phyloP scores from a whole-genome alignment of 2,113 vertebrate species.

The Colossoma macropomum region DNA sequence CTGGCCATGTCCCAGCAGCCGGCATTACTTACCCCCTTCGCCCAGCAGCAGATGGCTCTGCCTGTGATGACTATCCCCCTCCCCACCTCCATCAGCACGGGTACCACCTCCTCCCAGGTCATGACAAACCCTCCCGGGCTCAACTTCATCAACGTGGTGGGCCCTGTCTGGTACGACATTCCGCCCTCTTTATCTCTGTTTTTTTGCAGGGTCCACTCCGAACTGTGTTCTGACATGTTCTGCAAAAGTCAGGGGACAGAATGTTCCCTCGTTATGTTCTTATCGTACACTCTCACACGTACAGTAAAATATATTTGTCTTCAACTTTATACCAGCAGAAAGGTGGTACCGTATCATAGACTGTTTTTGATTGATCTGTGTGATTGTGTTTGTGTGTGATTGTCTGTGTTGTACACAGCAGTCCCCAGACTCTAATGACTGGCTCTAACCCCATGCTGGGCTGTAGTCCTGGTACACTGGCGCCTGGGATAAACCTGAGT shows the following conservation, averaged over 20 bases:
- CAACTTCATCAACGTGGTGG: constrained; percentile 96
- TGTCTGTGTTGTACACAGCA: constrained; percentile 73
- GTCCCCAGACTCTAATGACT: constrained; percentile 93
- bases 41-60: constrained; percentile 95
- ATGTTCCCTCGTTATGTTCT: background rate
- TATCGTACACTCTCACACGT: background rate
- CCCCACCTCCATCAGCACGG: constrained; percentile 91
- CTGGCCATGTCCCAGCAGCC: constrained; percentile 82
- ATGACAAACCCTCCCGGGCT: constrained; percentile 91
- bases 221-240: background rate
- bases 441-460: constrained; percentile 91
- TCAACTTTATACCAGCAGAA: too few species aligned
- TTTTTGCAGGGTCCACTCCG: background rate
- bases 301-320: too few species aligned
- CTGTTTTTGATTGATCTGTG: background rate
- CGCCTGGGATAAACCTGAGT: constrained; percentile 89
- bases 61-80: constrained; percentile 97
- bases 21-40: constrained; percentile 87
- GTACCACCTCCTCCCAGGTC: constrained; percentile 90
- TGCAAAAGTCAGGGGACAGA: background rate
- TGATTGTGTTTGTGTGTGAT: background rate
- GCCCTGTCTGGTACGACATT: constrained; percentile 90
- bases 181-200: background rate
- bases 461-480: constrained; percentile 82
- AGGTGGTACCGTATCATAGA: too few species aligned